Percentiles rank a stretch among this genome's conserved stretches.
phyloP scores from a whole-genome alignment of 2,113 vertebrate species.

The Alligator sinensis region DNA sequence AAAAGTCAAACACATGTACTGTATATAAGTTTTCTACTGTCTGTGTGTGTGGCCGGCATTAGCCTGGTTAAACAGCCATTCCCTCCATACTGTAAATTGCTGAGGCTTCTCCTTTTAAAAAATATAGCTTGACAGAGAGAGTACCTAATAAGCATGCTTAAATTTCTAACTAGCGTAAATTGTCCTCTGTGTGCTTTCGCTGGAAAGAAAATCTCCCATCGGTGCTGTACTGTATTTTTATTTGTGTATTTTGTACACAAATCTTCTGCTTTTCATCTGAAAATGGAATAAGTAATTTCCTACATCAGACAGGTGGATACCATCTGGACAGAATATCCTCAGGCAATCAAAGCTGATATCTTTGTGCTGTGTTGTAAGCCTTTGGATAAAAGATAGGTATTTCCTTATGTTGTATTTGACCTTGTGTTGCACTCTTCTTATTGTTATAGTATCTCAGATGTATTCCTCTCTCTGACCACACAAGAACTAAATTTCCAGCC shows the following conservation, averaged over 20 bases:
- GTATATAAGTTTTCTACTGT: neutral
- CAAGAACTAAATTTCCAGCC: slow-evolving; percentile 27
- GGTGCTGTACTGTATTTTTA: neutral
- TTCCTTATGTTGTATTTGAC: slow-evolving; percentile 40
- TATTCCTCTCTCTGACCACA: neutral
- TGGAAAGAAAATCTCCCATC: slow-evolving; percentile 49
- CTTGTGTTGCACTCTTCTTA: slow-evolving; percentile 20
- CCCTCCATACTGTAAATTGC: slow-evolving; percentile 21
- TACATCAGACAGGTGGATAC: slow-evolving; percentile 51
- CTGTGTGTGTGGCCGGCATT: neutral
- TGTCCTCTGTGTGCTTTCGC: slow-evolving; percentile 52
- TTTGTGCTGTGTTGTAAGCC: slow-evolving; percentile 47
- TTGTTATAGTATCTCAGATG: neutral
- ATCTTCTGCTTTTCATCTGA: slow-evolving; percentile 50
- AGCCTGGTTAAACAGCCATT: neutral
- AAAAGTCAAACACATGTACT: neutral
- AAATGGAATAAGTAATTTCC: slow-evolving; percentile 32
- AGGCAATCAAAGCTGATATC: slow-evolving; percentile 15
- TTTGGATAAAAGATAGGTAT: slow-evolving; percentile 44
- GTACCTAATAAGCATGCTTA: slow-evolving; percentile 64
- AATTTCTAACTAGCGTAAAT: slow-evolving; percentile 60
- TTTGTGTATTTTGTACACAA: slow-evolving; percentile 26
- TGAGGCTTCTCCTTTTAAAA: slow-evolving; percentile 57
- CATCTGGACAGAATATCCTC: slow-evolving; percentile 59
- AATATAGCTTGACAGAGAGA: slow-evolving; percentile 37